Evolutionary conservation across 2,113 vertebrate genomes (phyloP).

Genomic region (Lycocorax pyrrhopterus): DNA sequence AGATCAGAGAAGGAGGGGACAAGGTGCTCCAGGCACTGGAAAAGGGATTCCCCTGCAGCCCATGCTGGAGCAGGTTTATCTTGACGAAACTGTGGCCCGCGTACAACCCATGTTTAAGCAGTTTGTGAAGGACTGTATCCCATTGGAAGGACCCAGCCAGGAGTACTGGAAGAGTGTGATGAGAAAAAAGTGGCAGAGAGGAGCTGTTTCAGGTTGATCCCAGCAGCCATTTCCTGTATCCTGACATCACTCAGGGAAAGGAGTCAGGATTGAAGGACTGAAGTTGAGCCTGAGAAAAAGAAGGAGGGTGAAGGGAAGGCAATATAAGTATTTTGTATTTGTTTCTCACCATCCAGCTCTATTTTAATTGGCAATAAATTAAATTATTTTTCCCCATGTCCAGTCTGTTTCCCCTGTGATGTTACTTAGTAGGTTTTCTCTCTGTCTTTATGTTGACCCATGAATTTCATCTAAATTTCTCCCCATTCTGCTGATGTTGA

Average conservation of each 20-base stretch:
- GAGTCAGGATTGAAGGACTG: not conserved
- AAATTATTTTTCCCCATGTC: not conserved
- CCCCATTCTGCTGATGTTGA: not conserved
- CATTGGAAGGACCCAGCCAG: not conserved
- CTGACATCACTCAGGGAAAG: accelerated
- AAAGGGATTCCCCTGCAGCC: not conserved
- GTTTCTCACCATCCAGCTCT: not conserved
- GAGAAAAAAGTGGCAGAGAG: not conserved
- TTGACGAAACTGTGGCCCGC: not conserved
- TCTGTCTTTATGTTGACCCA: not conserved
- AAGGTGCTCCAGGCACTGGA: not conserved
- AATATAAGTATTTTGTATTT: not conserved
- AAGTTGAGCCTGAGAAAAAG: not conserved
- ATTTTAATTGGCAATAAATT: not conserved
- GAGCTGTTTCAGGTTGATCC: not conserved
- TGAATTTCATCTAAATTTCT: not conserved
- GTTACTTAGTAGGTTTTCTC: not conserved
- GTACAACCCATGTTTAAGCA: not conserved
- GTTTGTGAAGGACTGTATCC: not conserved
- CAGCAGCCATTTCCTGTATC: not conserved
- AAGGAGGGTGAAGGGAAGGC: not conserved
- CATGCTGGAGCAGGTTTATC: not conserved
- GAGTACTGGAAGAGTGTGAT: not conserved
- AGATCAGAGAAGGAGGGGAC: not conserved
- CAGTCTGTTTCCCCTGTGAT: not conserved